Base-by-base conservation (phyloP, 2,113 vertebrate species). In the Rallus limicola region DNA sequence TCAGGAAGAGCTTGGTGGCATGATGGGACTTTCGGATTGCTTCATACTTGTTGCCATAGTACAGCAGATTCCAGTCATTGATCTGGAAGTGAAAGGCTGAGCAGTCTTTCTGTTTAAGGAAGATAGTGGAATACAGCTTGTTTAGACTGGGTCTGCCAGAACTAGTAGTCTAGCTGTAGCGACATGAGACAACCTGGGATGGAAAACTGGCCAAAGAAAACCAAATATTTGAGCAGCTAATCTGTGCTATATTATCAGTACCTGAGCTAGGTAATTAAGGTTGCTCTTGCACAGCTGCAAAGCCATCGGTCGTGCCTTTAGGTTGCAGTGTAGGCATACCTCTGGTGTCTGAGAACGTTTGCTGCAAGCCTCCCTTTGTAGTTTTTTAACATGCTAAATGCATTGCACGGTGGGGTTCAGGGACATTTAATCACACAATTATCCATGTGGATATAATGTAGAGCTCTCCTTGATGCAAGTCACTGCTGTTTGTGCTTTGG, bases 201-300 rank as follows among this genome's bases (percentile, higher is more conserved):
- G 44, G 70, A 96, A 96, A 95, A 76, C 84, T 80, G 84, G 71
- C 84, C 79, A 2, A 11, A 92, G 92, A 91, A 95, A 91, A 87
- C 59, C 48, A 95, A 97, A 94, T 96, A 96, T 96, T 97, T 95
- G 95, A 88, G 81, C 82, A 95, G 75, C 78, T 96, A 88, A 96
- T 95, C 94, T 95, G 50, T 74, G 55, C 55, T 80, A 36, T 71
- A 5, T 80, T 96, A 88, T 96, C 93, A 91, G 70, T 64, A 82
- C 63, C 78, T 70, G 63, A 76, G 46, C 67, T 36, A 77, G 53
- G 87, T 82, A 85, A 92, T 94, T 90, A 80, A 94, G 14, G 38
- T 84, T 46, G 52, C 24, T 87, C 65, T 64, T 65, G 81, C 77
- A 77, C n/a, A 83, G 40, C 63, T 72, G 65, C 50, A 34, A 9